These are phyloP conservation scores for Philereme vetulata DNA, from an alignment of 2,888 invertebrate species.

Conservation along the genomic window DNA sequence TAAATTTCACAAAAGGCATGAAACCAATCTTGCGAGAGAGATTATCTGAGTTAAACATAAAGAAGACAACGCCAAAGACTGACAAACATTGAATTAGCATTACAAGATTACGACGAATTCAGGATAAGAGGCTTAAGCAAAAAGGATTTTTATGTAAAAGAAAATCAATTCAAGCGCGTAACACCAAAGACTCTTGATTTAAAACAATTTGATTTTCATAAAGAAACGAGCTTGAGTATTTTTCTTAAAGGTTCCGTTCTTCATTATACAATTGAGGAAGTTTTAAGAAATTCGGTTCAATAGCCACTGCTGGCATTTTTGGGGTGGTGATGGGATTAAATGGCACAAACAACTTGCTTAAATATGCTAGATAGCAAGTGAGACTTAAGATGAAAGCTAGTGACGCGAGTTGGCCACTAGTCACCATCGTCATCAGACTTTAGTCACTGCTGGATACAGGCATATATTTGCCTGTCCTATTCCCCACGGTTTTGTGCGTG, in stretches of 20 bases:
- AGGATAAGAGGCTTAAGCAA: constrained; percentile 47
- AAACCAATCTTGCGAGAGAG: constrained; percentile 64
- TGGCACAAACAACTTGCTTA: too few relatives aligned
- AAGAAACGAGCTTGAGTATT: constrained; percentile 14
- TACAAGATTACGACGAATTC: constrained; percentile 60
- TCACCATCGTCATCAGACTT: too few relatives aligned
- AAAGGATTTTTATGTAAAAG: constrained; percentile 41
- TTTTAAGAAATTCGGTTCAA: too few relatives aligned
- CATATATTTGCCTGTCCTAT: too few relatives aligned
- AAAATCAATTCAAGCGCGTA: constrained; percentile 33
- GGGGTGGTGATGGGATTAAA: too few relatives aligned
- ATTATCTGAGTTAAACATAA: constrained; percentile 61
- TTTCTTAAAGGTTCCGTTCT: neutral
- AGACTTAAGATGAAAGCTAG: too few relatives aligned
- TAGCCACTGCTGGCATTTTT: too few relatives aligned
- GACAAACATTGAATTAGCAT: constrained; percentile 70
- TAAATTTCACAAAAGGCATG: constrained; percentile 62
- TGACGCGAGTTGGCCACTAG: too few relatives aligned
- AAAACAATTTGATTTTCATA: constrained; percentile 18
- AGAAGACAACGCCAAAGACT: constrained; percentile 53
- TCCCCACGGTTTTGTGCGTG: too few relatives aligned
- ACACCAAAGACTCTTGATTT: constrained; percentile 23
- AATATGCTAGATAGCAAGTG: too few relatives aligned
- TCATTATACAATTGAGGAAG: too few relatives aligned
- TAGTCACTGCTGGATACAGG: too few relatives aligned